Conservation (phyloP, 2,113 vertebrate species). For the Malurus cyaneus region DNA sequence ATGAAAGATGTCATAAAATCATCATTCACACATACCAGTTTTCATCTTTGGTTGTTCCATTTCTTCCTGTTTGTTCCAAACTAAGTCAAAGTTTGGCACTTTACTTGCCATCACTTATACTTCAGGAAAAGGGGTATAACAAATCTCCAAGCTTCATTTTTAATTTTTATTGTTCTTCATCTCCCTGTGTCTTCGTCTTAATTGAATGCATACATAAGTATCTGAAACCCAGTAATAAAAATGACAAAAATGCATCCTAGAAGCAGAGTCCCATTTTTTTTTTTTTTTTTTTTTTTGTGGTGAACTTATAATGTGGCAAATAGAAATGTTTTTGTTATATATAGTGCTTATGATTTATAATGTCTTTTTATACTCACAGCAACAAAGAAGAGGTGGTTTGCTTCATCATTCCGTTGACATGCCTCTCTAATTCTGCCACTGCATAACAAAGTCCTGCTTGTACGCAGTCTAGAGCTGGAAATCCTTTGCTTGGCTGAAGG, state of each 20-base stretch:
- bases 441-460: background rate
- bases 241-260: background rate
- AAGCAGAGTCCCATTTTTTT: background rate
- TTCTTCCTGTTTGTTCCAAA: slow-evolving; percentile 12
- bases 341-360: background rate
- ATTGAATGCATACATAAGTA: slow-evolving; percentile 1
- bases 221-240: slow-evolving; percentile 10
- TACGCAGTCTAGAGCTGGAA: background rate
- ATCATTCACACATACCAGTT: background rate
- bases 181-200: slow-evolving; percentile 2
- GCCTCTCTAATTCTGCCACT: background rate
- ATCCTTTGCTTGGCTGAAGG: background rate
- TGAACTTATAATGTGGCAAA: background rate
- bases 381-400: background rate
- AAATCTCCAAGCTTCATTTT: slow-evolving; percentile 34
- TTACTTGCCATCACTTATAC: slow-evolving; percentile 13
- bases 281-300: too few species aligned
- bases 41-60: background rate
- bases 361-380: background rate
- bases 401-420: rapidly evolving
- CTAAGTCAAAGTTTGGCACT: background rate
- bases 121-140: background rate
- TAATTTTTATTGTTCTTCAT: slow-evolving; percentile 22
- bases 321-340: background rate
- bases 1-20: slow-evolving; percentile 11